A percentile compares a stretch with the other conserved stretches of the same genome.
Conservation (phyloP, 2,113 vertebrate genomes). For the Gnathonemus echidnorhynchus region DNA sequence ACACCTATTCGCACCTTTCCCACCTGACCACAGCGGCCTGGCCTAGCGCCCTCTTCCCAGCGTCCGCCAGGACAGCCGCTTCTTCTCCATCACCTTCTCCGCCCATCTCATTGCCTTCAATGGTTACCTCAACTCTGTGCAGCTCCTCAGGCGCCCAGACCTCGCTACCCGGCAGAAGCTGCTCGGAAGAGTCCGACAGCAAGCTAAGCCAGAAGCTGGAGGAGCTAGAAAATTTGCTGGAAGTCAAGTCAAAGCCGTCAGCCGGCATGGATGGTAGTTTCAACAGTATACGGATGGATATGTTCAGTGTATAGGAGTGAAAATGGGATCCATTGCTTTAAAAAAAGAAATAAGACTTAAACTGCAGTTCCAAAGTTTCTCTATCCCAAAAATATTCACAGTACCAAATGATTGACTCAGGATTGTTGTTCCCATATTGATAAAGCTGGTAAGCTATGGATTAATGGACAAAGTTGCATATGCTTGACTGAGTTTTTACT, state of each 20-base stretch:
- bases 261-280: conserved; percentile 99
- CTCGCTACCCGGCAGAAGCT: conserved; percentile 99
- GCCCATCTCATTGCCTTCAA: conserved; percentile 94
- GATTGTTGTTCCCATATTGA: conserved; percentile 99
- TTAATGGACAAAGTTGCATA: conserved; percentile 95
- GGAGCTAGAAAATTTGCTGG: conserved; percentile 98
- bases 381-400: conserved; percentile 99
- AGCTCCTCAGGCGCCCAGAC: conserved; percentile 99
- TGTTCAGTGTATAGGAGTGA: conserved; percentile 99
- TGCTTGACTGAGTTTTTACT: conserved; percentile 99
- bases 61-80: conserved; percentile 98
- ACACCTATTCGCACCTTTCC: conserved; percentile 99
- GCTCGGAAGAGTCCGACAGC: conserved; percentile 99
- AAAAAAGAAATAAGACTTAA: conserved; percentile 90
- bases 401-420: conserved; percentile 99
- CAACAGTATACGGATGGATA: conserved; percentile 99
- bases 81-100: conserved; percentile 80
- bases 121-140: conserved; percentile 99
- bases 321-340: conserved; percentile 99
- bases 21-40: conserved; percentile 99
- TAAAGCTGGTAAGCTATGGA: conserved; percentile 99
- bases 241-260: conserved; percentile 96
- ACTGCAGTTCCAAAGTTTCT: conserved; percentile 99
- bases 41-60: conserved; percentile 99
- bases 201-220: conserved; percentile 99